These are phyloP conservation scores for Sebastiscus tertius DNA, from an alignment of 2,797 vertebrate genomes.

Conservation along the genomic window DNA sequence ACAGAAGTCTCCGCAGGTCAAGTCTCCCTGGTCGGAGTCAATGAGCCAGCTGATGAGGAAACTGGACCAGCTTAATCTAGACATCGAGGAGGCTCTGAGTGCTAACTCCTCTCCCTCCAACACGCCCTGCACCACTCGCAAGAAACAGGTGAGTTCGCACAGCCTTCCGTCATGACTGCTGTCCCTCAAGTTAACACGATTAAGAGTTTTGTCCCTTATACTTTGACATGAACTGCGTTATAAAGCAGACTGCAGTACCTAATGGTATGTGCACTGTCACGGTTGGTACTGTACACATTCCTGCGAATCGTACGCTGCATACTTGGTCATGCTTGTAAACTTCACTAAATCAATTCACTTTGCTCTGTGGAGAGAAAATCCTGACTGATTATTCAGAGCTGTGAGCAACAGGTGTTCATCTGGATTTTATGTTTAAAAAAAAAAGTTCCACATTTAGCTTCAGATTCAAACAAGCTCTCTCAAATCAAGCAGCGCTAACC, in stretches of 20 bases:
- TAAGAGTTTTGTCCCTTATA: background rate
- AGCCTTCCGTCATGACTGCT: constrained; percentile 19
- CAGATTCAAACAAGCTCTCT: constrained; percentile 17
- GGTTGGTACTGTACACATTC: constrained; percentile 64
- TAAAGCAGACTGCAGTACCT: constrained; percentile 16
- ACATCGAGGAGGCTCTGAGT: constrained; percentile 91
- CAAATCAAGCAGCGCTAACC: background rate
- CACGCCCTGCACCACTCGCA: constrained; percentile 81
- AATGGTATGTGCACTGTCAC: constrained; percentile 45
- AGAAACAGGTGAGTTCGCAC: constrained; percentile 75
- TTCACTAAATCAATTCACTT: constrained; percentile 69
- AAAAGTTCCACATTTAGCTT: constrained; percentile 12
- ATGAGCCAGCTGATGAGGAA: constrained; percentile 89
- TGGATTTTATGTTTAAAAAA: constrained; percentile 15
- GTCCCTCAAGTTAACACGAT: background rate
- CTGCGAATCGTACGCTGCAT: constrained; percentile 55
- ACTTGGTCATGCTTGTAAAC: constrained; percentile 74
- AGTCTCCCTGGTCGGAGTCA: constrained; percentile 85
- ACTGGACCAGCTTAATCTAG: constrained; percentile 88
- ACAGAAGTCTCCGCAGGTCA: constrained; percentile 77
- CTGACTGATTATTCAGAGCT: constrained; percentile 50
- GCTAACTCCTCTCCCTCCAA: constrained; percentile 82
- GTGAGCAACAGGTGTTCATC: constrained; percentile 64
- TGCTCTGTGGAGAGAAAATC: constrained; percentile 61
- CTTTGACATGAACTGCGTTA: background rate